phyloP scores from a whole-genome alignment of 2,888 invertebrate genomes.

The Cotesia congregata region DNA sequence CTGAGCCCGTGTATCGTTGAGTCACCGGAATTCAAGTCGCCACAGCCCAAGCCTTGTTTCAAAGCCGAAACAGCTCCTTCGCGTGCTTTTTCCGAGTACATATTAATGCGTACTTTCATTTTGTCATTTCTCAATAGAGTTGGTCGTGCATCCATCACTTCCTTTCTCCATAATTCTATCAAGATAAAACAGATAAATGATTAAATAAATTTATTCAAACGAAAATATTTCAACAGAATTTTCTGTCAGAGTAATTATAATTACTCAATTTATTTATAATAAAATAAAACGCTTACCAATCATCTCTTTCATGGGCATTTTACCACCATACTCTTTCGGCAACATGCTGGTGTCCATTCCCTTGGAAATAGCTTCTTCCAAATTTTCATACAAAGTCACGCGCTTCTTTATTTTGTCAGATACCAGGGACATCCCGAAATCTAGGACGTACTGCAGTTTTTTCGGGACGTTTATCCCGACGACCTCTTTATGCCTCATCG shows the following conservation, averaged over 20 bases:
- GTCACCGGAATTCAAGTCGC: constrained; percentile 75
- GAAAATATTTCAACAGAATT: not conserved
- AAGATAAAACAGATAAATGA: constrained; percentile 45
- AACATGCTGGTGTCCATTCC: constrained; percentile 76
- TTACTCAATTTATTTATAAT: not conserved
- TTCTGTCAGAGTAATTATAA: not conserved
- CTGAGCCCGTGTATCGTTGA: constrained; percentile 77
- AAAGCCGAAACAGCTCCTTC: constrained; percentile 84
- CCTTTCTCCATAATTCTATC: constrained; percentile 80
- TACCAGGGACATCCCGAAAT: constrained; percentile 83
- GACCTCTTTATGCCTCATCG: constrained; percentile 85
- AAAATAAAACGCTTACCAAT: constrained; percentile 73
- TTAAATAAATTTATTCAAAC: not conserved
- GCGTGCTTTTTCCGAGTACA: constrained; percentile 80
- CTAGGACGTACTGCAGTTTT: constrained; percentile 81
- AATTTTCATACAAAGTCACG: constrained; percentile 76
- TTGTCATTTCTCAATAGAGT: constrained; percentile 78
- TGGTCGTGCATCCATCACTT: constrained; percentile 75
- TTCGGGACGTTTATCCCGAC: constrained; percentile 83
- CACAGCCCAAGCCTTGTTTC: constrained; percentile 74
- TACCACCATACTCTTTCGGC: constrained; percentile 87
- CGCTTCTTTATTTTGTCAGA: constrained; percentile 84
- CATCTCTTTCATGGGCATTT: constrained; percentile 87
- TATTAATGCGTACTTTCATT: constrained; percentile 78
- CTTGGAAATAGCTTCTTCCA: constrained; percentile 73